These are phyloP conservation scores for Phylloscopus trochiloides DNA, from an alignment of 2,113 vertebrate genomes.

Conservation along the genomic window DNA sequence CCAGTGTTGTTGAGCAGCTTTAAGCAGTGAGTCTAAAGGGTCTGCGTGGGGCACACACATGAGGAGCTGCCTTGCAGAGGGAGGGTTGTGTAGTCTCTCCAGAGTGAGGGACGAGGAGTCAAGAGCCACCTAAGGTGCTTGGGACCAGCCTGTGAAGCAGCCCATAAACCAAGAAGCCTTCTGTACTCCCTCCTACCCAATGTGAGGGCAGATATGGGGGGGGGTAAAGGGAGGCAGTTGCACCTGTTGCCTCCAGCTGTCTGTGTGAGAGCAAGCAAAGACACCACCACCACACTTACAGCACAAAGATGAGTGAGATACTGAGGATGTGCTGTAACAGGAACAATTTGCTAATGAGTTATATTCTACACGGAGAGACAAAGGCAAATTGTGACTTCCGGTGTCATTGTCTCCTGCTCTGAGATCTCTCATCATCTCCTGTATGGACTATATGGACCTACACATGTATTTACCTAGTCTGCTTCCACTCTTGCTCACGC, in stretches of 20 bases:
- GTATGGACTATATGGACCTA: background rate
- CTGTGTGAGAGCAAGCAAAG: background rate
- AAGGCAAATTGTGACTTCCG: background rate
- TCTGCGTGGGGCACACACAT: accelerated
- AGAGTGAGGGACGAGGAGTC: background rate
- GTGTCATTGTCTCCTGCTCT: background rate
- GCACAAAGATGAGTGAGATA: background rate
- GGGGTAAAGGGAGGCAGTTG: background rate
- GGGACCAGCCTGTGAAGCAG: background rate
- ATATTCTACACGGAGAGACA: background rate
- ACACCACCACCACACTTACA: background rate
- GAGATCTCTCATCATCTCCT: background rate
- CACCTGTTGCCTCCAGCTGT: background rate
- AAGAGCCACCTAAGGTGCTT: background rate
- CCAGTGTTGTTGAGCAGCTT: background rate
- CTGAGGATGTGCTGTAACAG: background rate
- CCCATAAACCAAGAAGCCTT: background rate
- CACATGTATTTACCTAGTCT: background rate
- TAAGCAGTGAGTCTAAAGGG: background rate
- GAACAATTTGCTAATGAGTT: background rate
- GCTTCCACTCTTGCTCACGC: background rate
- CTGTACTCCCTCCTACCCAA: background rate
- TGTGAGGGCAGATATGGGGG: background rate
- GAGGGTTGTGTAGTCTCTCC: accelerated
- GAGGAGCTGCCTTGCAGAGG: background rate